A percentile compares a stretch with the other conserved stretches of the same genome.
phyloP scores from a whole-genome alignment of 2,888 invertebrate genomes.

The Eustalomyia histrio region DNA sequence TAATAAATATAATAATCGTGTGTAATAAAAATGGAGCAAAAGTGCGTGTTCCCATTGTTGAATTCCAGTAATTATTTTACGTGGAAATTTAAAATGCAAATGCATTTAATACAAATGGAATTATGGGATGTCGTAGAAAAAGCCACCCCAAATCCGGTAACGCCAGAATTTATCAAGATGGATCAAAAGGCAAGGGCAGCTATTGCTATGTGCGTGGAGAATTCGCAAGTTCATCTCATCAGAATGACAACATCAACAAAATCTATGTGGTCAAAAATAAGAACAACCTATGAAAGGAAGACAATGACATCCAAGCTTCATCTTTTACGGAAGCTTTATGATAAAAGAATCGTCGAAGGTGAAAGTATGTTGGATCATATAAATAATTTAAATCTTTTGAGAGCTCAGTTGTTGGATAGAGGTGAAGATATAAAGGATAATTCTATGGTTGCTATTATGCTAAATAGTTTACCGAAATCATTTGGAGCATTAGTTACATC shows the following conservation, averaged over 20 bases:
- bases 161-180: not conserved
- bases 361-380: no score
- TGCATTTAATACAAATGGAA: slow-evolving; percentile 17
- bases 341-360: no score
- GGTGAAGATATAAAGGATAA: no score
- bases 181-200: slow-evolving; percentile 9
- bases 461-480: no score
- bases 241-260: not conserved
- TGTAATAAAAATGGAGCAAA: not conserved
- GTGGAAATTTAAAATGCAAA: slow-evolving; percentile 31
- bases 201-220: slow-evolving; percentile 14
- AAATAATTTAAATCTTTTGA: no score
- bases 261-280: not conserved
- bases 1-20: no score
- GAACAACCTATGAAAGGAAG: not conserved
- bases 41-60: not conserved
- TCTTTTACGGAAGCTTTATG: not conserved
- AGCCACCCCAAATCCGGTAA: not conserved
- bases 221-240: slow-evolving; percentile 7
- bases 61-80: slow-evolving; percentile 27
- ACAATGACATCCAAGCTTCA: not conserved
- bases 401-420: no score
- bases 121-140: slow-evolving; percentile 23
- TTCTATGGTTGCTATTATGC: no score
- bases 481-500: no score